A percentile compares a stretch with the other conserved stretches of the same genome.
Conservation (phyloP, 2,797 vertebrate genomes). For the Oreortyx pictus region DNA sequence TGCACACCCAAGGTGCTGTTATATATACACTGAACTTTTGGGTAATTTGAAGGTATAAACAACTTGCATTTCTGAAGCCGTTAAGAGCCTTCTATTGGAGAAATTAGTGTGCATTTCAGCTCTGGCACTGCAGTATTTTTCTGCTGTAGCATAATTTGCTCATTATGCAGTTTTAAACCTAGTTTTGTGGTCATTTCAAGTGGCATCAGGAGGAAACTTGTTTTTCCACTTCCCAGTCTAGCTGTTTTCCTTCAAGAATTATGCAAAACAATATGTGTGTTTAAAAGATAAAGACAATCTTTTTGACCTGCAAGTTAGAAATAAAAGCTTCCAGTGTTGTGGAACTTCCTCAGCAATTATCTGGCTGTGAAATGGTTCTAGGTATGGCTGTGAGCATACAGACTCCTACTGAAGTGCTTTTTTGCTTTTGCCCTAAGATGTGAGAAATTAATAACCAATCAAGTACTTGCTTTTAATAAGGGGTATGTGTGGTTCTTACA, state of each 20-base stretch:
- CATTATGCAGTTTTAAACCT: neutral
- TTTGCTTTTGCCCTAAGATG: constrained; percentile 13
- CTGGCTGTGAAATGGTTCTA: neutral
- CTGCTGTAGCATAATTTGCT: neutral
- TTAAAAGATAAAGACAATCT: neutral
- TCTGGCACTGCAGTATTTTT: neutral
- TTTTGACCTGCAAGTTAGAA: neutral
- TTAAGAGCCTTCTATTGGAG: neutral
- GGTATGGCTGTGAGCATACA: neutral
- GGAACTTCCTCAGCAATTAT: constrained; percentile 3
- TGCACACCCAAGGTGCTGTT: neutral
- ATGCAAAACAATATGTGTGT: neutral
- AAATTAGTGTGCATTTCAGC: constrained; percentile 8
- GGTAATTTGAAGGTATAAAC: constrained; percentile 17
- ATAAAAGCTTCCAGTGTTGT: neutral
- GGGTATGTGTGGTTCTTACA: neutral
- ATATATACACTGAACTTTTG: neutral
- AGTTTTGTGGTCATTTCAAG: neutral
- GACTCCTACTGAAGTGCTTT: neutral
- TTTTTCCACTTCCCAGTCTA: neutral
- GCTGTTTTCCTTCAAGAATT: neutral
- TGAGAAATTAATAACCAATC: neutral
- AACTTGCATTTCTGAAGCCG: neutral
- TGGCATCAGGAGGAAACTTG: neutral
- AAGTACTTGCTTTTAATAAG: neutral